These are phyloP conservation scores for Barbus barbus DNA, from an alignment of 2,113 vertebrate species.

Conservation along the genomic window DNA sequence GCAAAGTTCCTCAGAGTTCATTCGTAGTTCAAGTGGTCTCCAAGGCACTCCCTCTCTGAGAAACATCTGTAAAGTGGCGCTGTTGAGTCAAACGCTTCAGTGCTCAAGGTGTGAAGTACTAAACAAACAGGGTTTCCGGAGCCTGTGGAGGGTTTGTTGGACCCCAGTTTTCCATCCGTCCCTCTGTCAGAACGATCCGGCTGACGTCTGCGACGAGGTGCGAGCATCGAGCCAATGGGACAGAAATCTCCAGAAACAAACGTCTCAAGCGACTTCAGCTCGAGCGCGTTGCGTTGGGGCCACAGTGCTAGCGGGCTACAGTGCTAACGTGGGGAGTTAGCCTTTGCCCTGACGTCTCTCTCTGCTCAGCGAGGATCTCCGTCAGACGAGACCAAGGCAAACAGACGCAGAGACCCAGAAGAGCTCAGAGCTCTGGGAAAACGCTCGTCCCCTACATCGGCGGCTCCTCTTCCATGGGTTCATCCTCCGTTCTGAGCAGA, in stretches of 20 bases:
- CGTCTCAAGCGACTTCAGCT: slow-evolving; percentile 32
- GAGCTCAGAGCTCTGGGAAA: background rate
- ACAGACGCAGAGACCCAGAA: background rate
- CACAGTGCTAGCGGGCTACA: slow-evolving; percentile 26
- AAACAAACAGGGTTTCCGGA: background rate
- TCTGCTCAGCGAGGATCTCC: slow-evolving; percentile 16
- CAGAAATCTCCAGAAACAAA: slow-evolving; percentile 42
- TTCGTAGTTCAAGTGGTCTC: no score
- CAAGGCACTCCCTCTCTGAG: background rate
- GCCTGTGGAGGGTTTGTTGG: background rate
- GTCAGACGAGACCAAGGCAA: background rate
- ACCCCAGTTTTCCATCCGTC: slow-evolving; percentile 48
- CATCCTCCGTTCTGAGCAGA: slow-evolving; percentile 78
- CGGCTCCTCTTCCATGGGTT: slow-evolving; percentile 92
- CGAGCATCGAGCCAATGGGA: slow-evolving; percentile 59
- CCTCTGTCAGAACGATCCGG: slow-evolving; percentile 15
- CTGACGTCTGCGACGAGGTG: background rate
- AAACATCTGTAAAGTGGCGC: background rate
- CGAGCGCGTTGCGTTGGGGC: slow-evolving; percentile 8
- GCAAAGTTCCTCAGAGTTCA: slow-evolving; percentile 60
- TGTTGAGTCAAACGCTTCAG: slow-evolving; percentile 9
- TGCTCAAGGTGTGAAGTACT: background rate
- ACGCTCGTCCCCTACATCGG: slow-evolving; percentile 71
- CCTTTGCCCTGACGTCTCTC: slow-evolving; percentile 6
- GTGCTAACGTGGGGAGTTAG: slow-evolving; percentile 26